These are phyloP conservation scores for Dyspetes luteomarginatus DNA, from an alignment of 2,888 invertebrate genomes.

Conservation along the genomic window DNA sequence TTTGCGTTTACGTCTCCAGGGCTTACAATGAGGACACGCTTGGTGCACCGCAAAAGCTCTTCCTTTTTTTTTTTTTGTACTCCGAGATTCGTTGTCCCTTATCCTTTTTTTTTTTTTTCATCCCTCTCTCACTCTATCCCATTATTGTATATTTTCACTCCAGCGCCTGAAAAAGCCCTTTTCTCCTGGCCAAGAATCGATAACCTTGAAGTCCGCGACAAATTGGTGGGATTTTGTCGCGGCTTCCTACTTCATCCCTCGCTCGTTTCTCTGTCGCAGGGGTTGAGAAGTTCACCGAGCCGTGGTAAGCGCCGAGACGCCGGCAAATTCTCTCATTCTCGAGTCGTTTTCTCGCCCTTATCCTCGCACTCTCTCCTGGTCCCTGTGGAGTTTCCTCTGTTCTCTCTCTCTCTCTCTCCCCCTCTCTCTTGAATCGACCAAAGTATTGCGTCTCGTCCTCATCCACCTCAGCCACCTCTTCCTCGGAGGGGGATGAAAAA, in stretches of 20 bases:
- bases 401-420: conserved; percentile 12
- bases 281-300: conserved; percentile 51
- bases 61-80: conserved; percentile 12
- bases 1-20: background rate
- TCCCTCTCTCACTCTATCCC: conserved; percentile 7
- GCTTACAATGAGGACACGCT: conserved; percentile 13
- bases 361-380: conserved; percentile 10
- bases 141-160: conserved; percentile 37
- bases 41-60: conserved; percentile 10
- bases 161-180: conserved; percentile 41
- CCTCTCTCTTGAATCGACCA: conserved; percentile 40
- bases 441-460: conserved; percentile 32
- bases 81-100: conserved; percentile 4
- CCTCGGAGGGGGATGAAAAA: conserved; percentile 32
- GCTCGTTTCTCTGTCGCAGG: conserved; percentile 19
- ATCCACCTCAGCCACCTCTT: background rate
- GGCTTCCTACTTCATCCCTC: conserved; percentile 58
- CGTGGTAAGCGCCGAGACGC: conserved; percentile 58
- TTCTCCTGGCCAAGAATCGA: conserved; percentile 67
- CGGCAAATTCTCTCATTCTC: conserved; percentile 62
- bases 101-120: background rate
- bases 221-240: conserved; percentile 76
- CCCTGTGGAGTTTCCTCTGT: background rate
- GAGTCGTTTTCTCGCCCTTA: conserved; percentile 59
- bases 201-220: conserved; percentile 72